phyloP scores from a whole-genome alignment of 2,797 vertebrate genomes.

The Dicrostonyx torquatus region DNA sequence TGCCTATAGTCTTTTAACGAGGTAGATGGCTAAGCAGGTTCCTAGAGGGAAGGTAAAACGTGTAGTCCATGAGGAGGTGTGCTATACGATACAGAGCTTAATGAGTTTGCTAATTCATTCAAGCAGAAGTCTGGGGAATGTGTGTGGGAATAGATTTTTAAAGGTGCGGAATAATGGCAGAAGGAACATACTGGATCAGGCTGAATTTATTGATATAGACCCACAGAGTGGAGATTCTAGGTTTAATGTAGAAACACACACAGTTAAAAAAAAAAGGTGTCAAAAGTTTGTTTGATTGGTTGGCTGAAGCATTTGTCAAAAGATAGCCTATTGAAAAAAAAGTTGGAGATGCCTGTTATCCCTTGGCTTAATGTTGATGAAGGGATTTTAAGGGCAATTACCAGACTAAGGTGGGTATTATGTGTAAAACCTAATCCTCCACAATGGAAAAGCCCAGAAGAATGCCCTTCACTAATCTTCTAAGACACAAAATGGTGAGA shows the following conservation, averaged over 20 bases:
- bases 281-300: not conserved
- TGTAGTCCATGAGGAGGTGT: not conserved
- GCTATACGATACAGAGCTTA: not conserved
- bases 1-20: not conserved
- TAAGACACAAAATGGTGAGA: not conserved
- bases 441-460: no score
- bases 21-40: not conserved
- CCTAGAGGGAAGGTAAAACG: no score
- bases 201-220: not conserved
- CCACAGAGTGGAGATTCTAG: not conserved
- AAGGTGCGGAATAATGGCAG: not conserved
- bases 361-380: not conserved
- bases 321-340: not conserved
- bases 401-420: no score
- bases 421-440: not conserved
- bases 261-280: not conserved
- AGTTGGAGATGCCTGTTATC: not conserved
- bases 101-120: not conserved
- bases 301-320: not conserved
- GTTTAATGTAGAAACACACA: not conserved
- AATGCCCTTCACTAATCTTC: not conserved
- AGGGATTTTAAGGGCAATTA: not conserved
- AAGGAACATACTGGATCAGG: not conserved
- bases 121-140: not conserved
- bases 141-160: not conserved